Conservation (phyloP, 2,888 invertebrate genomes). For the Bruchidius siliquastri region DNA sequence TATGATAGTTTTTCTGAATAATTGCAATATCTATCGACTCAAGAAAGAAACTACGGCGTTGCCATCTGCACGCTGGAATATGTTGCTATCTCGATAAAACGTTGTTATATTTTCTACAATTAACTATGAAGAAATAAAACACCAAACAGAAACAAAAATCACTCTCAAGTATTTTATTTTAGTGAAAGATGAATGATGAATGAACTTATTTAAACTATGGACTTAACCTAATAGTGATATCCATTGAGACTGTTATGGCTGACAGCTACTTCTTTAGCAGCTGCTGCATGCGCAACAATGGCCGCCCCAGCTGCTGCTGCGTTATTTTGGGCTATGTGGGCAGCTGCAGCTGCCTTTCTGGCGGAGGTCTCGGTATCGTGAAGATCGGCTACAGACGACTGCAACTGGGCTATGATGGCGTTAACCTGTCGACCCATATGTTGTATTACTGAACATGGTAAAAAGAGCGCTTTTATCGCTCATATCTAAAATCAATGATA, state of each 20-base stretch:
- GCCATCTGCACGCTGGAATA: no score
- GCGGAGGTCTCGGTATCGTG: slow-evolving; percentile 66
- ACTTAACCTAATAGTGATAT: neutral
- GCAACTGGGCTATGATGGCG: slow-evolving; percentile 58
- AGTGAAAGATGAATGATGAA: neutral
- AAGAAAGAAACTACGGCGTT: no score
- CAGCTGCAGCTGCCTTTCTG: slow-evolving; percentile 59
- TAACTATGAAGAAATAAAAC: no score
- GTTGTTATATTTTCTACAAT: no score
- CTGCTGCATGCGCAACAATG: slow-evolving; percentile 24
- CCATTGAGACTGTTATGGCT: neutral
- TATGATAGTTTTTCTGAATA: no score
- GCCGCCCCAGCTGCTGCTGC: slow-evolving; percentile 54
- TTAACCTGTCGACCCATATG: neutral
- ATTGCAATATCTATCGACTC: no score
- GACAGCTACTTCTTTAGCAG: slow-evolving; percentile 13
- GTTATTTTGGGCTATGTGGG: slow-evolving; percentile 66
- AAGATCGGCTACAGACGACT: slow-evolving; percentile 62
- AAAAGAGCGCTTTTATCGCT: no score
- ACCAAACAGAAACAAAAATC: no score
- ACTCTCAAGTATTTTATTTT: neutral
- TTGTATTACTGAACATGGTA: no score
- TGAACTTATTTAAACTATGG: no score
- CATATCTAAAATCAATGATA: no score
- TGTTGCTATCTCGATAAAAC: no score